A percentile compares a stretch with the other conserved stretches of the same genome.
phyloP scores from a whole-genome alignment of 2,888 invertebrate genomes.

The Sacculina carcini region DNA sequence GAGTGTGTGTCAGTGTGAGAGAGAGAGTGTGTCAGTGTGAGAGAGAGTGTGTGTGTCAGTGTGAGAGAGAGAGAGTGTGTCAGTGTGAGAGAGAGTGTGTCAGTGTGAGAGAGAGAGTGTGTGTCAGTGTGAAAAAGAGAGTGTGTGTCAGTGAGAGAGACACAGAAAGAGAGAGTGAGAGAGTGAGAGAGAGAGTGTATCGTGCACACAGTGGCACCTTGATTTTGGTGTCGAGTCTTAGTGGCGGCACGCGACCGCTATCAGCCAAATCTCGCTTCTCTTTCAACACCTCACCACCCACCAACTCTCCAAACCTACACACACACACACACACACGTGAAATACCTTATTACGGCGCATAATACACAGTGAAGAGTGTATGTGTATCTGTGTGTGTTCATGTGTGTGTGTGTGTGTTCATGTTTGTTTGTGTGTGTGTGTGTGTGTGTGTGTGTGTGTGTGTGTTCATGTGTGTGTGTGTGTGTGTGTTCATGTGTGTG shows the following conservation, averaged over 20 bases:
- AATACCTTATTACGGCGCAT: no score
- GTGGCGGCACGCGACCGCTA: constrained; percentile 53
- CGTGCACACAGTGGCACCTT: constrained; percentile 24
- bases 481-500: no score
- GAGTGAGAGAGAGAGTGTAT: neutral
- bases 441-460: no score
- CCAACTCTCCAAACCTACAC: constrained; percentile 29
- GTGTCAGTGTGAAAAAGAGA: neutral
- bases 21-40: neutral
- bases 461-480: no score
- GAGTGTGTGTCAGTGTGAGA: neutral
- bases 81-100: neutral
- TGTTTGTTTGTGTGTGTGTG: no score
- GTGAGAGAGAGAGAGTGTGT: neutral
- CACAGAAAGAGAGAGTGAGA: neutral
- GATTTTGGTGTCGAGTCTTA: constrained; percentile 68
- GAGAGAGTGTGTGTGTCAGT: neutral
- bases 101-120: neutral
- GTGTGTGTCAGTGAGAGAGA: neutral
- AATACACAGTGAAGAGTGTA: no score
- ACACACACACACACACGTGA: neutral
- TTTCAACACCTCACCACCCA: constrained; percentile 68
- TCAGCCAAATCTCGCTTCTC: constrained; percentile 65
- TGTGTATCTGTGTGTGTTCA: no score
- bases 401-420: no score